Evolutionary conservation across 2,888 invertebrate genomes (phyloP).

Genomic region (Gandaritis pyraliata): DNA sequence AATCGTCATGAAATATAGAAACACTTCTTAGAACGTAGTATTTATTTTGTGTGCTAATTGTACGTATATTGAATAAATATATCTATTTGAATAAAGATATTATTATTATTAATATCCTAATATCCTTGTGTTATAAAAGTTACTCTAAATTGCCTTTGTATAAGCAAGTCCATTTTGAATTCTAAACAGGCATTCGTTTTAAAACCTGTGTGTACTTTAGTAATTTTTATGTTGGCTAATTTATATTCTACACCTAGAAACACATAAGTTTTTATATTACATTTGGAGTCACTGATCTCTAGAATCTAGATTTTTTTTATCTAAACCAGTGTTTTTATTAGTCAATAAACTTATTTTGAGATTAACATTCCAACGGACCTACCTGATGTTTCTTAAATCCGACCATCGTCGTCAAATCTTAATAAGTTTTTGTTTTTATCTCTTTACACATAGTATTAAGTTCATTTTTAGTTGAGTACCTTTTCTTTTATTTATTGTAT

Average conservation of each 20-base stretch:
- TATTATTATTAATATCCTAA: no score
- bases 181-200: slow-evolving; percentile 25
- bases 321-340: slow-evolving; percentile 23
- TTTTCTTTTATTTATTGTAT: no score
- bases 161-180: slow-evolving; percentile 24
- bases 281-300: slow-evolving; percentile 37
- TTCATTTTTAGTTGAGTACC: no score
- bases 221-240: slow-evolving; percentile 36
- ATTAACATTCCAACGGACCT: slow-evolving; percentile 18
- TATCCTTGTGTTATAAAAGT: slow-evolving; percentile 16
- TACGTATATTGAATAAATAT: no score
- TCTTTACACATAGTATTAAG: no score
- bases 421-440: no score
- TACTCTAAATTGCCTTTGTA: slow-evolving; percentile 11
- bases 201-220: slow-evolving; percentile 32
- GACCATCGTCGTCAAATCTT: no score
- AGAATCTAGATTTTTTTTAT: slow-evolving; percentile 34
- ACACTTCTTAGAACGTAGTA: neutral
- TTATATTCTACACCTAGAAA: slow-evolving; percentile 38
- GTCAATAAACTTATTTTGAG: slow-evolving; percentile 23
- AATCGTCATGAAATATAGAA: neutral
- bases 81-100: no score
- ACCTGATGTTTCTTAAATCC: slow-evolving; percentile 14
- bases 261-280: slow-evolving; percentile 37
- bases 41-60: no score